Evolutionary conservation across 2,797 vertebrate genomes (phyloP).

Genomic region (Lutjanus argentimaculatus): DNA sequence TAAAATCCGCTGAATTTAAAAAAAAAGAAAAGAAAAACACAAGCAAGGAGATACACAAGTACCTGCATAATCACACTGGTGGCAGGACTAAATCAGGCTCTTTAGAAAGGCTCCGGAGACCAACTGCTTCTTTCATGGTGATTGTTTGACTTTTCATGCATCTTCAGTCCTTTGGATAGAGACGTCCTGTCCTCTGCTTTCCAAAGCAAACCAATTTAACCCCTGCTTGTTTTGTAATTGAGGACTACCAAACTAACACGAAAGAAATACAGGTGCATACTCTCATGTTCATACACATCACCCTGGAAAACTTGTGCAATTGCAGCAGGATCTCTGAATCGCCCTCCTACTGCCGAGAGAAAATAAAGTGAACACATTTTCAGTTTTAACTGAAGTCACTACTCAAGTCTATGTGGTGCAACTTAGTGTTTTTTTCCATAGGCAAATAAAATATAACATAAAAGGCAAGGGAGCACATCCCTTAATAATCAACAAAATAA

Average conservation of each 20-base stretch:
- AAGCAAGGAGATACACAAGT: slow-evolving; percentile 84
- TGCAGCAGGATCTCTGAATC: slow-evolving; percentile 71
- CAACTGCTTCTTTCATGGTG: slow-evolving; percentile 38
- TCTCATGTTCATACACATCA: slow-evolving; percentile 79
- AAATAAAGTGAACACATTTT: slow-evolving; percentile 83
- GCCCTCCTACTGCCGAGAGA: slow-evolving; percentile 74
- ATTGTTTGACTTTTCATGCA: slow-evolving; percentile 59
- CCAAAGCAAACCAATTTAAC: slow-evolving; percentile 69
- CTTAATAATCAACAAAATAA: slow-evolving; percentile 84
- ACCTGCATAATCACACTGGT: slow-evolving; percentile 86
- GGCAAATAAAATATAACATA: slow-evolving; percentile 78
- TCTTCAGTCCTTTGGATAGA: slow-evolving; percentile 43
- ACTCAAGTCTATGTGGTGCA: slow-evolving; percentile 78
- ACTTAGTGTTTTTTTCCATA: slow-evolving; percentile 71
- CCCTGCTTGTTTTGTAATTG: slow-evolving; percentile 62
- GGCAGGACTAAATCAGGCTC: slow-evolving; percentile 81
- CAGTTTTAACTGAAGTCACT: slow-evolving; percentile 78
- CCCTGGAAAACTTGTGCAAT: slow-evolving; percentile 85
- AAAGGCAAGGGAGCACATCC: slow-evolving; percentile 79
- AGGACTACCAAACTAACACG: slow-evolving; percentile 75
- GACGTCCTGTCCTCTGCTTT: slow-evolving; percentile 40
- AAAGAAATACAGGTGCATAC: slow-evolving; percentile 75
- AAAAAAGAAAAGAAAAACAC: slow-evolving; percentile 83
- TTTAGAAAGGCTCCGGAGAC: slow-evolving; percentile 73
- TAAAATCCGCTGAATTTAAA: slow-evolving; percentile 86